Percentiles rank a stretch among this genome's conserved stretches.
Evolutionary conservation across 1,140 invertebrate genomes (phyloP).

Genomic region (Aphis craccivora): DNA sequence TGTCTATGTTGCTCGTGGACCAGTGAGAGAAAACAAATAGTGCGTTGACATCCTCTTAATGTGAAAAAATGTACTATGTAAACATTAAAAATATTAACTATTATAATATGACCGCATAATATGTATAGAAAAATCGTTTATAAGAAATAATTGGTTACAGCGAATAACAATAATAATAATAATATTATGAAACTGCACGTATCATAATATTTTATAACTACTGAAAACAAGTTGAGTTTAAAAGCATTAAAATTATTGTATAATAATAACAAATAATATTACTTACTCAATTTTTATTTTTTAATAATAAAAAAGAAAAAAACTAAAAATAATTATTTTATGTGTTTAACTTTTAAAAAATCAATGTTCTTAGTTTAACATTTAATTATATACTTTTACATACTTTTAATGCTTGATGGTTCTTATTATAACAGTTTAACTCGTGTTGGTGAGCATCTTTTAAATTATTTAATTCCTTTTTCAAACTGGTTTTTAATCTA

Average conservation of each 20-base stretch:
- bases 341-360: background rate
- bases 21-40: too few species aligned
- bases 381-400: background rate
- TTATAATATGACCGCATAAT: too few species aligned
- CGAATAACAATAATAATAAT: too few species aligned
- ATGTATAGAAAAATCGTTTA: background rate
- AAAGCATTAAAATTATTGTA: background rate
- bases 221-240: background rate
- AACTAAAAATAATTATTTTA: too few species aligned
- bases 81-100: background rate
- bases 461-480: background rate
- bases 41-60: too few species aligned
- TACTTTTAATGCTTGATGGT: conserved; percentile 10
- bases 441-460: background rate
- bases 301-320: background rate
- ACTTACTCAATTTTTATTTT: background rate
- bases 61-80: background rate
- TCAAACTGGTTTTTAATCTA: background rate
- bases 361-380: background rate
- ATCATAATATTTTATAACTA: too few species aligned
- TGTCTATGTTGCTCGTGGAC: too few species aligned
- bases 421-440: background rate
- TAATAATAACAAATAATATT: background rate
- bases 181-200: too few species aligned
- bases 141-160: background rate